Evolutionary conservation across 2,797 vertebrate genomes (phyloP).

Genomic region (Coluber constrictor): DNA sequence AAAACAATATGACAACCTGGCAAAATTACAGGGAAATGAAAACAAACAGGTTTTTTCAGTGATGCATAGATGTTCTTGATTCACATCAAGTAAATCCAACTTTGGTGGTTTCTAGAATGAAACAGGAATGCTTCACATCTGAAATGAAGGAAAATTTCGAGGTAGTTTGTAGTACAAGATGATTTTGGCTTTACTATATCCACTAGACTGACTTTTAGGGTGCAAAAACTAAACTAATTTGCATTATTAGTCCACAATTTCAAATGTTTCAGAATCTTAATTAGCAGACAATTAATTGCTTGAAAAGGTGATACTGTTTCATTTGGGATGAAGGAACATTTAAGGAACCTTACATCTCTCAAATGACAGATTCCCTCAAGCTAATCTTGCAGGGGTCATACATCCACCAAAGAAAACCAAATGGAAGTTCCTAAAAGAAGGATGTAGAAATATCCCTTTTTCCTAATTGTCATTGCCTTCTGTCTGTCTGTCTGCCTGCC

Average conservation of each 20-base stretch:
- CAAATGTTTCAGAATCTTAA: neutral
- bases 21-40: neutral
- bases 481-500: neutral
- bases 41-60: slow-evolving; percentile 4
- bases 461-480: neutral
- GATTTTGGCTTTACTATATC: neutral
- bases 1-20: neutral
- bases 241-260: neutral
- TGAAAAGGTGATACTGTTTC: neutral
- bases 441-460: neutral
- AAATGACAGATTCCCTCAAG: neutral
- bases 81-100: slow-evolving; percentile 21
- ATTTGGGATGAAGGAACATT: neutral
- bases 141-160: slow-evolving; percentile 24
- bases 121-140: slow-evolving; percentile 43
- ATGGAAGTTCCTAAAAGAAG: neutral
- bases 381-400: neutral
- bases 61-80: slow-evolving; percentile 35
- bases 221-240: neutral
- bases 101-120: slow-evolving; percentile 17
- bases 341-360: neutral
- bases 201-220: neutral
- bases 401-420: neutral
- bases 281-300: neutral
- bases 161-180: slow-evolving; percentile 33